phyloP scores from a whole-genome alignment of 2,113 vertebrate genomes.

The Engystomops pustulosus region DNA sequence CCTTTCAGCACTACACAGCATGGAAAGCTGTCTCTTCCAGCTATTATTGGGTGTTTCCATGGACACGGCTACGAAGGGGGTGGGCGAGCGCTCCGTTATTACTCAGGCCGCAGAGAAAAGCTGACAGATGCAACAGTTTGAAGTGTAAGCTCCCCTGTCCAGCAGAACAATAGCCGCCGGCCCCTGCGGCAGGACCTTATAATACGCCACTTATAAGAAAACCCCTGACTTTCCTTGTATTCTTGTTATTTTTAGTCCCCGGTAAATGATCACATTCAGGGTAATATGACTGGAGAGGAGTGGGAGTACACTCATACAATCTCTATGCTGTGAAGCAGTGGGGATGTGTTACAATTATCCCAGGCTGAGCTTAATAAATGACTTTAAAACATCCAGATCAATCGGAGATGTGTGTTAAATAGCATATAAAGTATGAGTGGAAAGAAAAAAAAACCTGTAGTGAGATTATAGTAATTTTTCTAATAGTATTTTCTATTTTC shows the following conservation, averaged over 20 bases:
- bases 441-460: not conserved
- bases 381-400: slow-evolving; percentile 24
- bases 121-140: slow-evolving; percentile 43
- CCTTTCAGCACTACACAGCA: slow-evolving; percentile 30
- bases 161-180: not conserved
- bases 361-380: slow-evolving; percentile 24
- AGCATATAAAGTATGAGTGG: not conserved
- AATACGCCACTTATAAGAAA: not conserved
- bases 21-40: slow-evolving; percentile 43
- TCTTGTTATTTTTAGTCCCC: not conserved
- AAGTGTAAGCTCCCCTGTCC: slow-evolving; percentile 49
- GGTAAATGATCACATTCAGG: not conserved
- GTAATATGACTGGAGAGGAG: slow-evolving; percentile 1
- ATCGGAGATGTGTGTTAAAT: slow-evolving; percentile 13
- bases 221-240: not conserved
- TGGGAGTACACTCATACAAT: slow-evolving; percentile 8
- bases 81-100: slow-evolving; percentile 31
- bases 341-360: slow-evolving; percentile 12
- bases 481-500: not conserved
- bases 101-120: slow-evolving; percentile 42
- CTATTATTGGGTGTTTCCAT: slow-evolving; percentile 60
- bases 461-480: not conserved
- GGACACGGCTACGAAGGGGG: slow-evolving; percentile 46
- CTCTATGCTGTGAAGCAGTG: slow-evolving; percentile 1
- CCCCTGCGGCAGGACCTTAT: not conserved